Conservation (phyloP, 2,888 invertebrate genomes). For the Pardosa pseudoannulata region DNA sequence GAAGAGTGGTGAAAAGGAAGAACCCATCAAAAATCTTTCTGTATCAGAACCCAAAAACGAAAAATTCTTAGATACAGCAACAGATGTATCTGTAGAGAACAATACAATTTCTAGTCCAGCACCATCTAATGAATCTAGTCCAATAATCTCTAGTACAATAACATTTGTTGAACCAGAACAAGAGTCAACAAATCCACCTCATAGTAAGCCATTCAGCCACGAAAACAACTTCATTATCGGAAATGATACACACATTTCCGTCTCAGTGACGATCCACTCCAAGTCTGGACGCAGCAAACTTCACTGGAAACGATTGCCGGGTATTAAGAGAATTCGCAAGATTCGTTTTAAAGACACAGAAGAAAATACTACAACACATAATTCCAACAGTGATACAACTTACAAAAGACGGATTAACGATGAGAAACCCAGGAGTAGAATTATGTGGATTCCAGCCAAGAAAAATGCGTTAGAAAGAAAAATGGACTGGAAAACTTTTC, state of each 20-base stretch:
- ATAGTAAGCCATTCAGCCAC: not conserved
- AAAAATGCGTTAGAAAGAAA: slow-evolving; percentile 21
- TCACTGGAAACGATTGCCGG: slow-evolving; percentile 43
- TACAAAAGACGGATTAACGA: not conserved
- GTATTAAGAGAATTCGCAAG: slow-evolving; percentile 16
- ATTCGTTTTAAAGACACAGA: not conserved
- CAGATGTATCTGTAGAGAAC: not conserved
- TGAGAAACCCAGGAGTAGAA: slow-evolving; percentile 31
- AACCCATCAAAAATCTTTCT: not conserved
- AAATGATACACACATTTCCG: slow-evolving; percentile 49
- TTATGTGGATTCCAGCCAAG: slow-evolving; percentile 49
- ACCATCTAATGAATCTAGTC: too few relatives aligned
- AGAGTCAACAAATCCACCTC: not conserved
- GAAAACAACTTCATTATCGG: not conserved
- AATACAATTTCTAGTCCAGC: too few relatives aligned
- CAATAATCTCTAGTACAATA: too few relatives aligned
- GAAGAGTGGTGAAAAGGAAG: not conserved
- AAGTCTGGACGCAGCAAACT: slow-evolving; percentile 40
- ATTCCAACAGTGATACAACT: not conserved
- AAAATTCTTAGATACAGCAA: not conserved
- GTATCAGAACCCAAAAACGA: too few relatives aligned
- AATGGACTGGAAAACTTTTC: slow-evolving; percentile 27
- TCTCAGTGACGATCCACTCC: slow-evolving; percentile 44
- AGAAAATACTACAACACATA: not conserved
- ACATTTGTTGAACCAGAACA: too few relatives aligned